Conservation (phyloP, 2,797 vertebrate species). For the Rhinophrynus dorsalis region DNA sequence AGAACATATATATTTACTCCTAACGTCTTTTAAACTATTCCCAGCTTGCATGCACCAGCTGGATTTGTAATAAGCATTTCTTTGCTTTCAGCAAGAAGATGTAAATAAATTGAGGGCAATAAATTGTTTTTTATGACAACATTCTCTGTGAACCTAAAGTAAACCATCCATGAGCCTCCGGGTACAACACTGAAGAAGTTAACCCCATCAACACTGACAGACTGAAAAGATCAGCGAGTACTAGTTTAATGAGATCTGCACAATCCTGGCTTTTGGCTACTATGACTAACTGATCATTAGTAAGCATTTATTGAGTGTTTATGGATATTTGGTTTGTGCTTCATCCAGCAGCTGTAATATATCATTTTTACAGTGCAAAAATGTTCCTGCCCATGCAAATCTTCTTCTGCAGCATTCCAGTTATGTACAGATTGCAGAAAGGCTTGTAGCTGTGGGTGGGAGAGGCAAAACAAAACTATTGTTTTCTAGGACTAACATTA, state of each 20-base stretch:
- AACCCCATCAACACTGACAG: background rate
- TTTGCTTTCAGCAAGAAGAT: conserved; percentile 38
- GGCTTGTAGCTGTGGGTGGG: background rate
- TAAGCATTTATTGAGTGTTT: background rate
- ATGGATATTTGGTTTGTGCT: background rate
- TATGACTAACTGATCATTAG: background rate
- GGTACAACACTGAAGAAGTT: background rate
- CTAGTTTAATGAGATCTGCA: background rate
- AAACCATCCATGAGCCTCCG: conserved; percentile 31
- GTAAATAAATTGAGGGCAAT: conserved; percentile 32
- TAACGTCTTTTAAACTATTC: conserved; percentile 4
- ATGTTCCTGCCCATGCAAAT: background rate
- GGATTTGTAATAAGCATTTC: conserved; percentile 13
- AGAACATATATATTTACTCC: conserved; percentile 7
- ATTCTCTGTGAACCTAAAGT: conserved; percentile 33
- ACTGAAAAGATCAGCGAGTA: background rate
- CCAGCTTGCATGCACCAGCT: conserved; percentile 6
- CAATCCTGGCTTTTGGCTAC: background rate
- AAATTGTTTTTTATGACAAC: conserved; percentile 41
- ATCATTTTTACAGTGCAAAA: background rate
- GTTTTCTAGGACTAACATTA: background rate
- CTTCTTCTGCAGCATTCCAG: background rate
- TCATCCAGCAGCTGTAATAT: background rate
- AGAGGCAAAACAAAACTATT: background rate
- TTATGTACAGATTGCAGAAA: background rate